A percentile compares a stretch with the other conserved stretches of the same genome.
Conservation (phyloP, 2,888 invertebrate species). For the Idaea straminata region DNA sequence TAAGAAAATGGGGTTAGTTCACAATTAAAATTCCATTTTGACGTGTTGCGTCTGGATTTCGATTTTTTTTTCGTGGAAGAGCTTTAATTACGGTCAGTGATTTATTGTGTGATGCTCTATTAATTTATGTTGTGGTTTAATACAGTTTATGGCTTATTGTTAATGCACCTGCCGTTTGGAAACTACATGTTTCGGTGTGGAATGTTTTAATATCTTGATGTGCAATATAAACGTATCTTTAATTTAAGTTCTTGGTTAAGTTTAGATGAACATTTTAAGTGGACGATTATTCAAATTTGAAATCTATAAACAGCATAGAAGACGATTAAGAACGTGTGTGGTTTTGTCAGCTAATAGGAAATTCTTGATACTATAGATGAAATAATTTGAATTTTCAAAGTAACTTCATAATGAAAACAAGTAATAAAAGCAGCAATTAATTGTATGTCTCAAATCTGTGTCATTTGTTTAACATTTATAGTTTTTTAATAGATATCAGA, state of each 20-base stretch:
- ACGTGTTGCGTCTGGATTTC: conserved; percentile 48
- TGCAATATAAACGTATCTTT: not conserved
- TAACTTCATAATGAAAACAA: not conserved
- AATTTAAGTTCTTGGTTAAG: not conserved
- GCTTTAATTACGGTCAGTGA: conserved; percentile 54
- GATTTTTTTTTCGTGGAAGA: conserved; percentile 35
- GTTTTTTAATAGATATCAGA: not conserved
- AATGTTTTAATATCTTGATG: not conserved
- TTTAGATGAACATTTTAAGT: not conserved
- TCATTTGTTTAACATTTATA: not conserved
- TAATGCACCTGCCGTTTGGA: conserved; percentile 27
- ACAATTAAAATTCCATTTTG: conserved; percentile 68
- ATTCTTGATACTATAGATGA: not conserved
- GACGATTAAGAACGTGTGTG: not conserved
- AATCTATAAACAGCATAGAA: not conserved
- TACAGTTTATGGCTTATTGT: conserved; percentile 17
- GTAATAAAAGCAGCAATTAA: not conserved
- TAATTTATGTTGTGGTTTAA: conserved; percentile 25
- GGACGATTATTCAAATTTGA: not conserved
- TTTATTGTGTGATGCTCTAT: conserved; percentile 51
- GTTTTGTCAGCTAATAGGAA: not conserved
- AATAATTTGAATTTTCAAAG: not conserved
- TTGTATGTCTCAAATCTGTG: not conserved
- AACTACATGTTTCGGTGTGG: conserved; percentile 2
- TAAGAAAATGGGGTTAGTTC: conserved; percentile 47